Base-by-base conservation (phyloP, 2,797 vertebrate genomes). In the Tolypeutes matacus region DNA sequence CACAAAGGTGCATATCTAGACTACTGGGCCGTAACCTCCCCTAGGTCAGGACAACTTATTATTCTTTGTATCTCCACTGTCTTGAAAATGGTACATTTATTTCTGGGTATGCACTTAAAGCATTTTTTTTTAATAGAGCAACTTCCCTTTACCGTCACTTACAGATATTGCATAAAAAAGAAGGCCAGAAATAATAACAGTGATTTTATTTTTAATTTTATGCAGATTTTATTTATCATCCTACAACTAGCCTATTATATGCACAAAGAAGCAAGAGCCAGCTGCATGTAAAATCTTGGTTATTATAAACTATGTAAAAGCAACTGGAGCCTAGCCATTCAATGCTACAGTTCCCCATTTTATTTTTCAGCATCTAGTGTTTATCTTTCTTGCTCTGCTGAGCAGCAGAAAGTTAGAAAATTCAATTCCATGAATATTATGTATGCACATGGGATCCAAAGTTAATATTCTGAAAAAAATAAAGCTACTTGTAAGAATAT, bases 251-350 rank as follows among this genome's bases (percentile, higher is more conserved):
- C 17, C 49, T 92, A 80, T 81, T 3, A n/a, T n/a, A n/a, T 78
- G n/a, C 62, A 86, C 14, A 94, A 69, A 93, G 72, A 96, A 89
- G 93, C 84, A 94, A 94, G n/a, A 94, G 60, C 85, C 85, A 95
- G 73, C 20, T 80, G 56, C 51, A 36, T 76, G 65, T 76, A 92
- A 97, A 92, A 76, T 82, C 25, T 56, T 53, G 42, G 65, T 95
- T 95, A 94, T 93, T 93, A 89, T 42, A 96, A 94, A 96, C 65
- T 17, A 81, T 93, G 88, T 88, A 89, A 95, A 93, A 94, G 56
- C 36, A 96, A 88, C 62, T 82, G 67, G 80, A 86, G 70, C 81
- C 42, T 81, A 83, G 56, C 62, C 72, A 70, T 88, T 93, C 62
- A 42, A 21, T 88, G 77, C 29, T 88, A 39, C 36, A 76, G 21